A percentile compares a stretch with the other conserved stretches of the same genome.
These are phyloP conservation scores for Nymphalis polychloros DNA, from an alignment of 2,888 invertebrate species.

Conservation along the genomic window DNA sequence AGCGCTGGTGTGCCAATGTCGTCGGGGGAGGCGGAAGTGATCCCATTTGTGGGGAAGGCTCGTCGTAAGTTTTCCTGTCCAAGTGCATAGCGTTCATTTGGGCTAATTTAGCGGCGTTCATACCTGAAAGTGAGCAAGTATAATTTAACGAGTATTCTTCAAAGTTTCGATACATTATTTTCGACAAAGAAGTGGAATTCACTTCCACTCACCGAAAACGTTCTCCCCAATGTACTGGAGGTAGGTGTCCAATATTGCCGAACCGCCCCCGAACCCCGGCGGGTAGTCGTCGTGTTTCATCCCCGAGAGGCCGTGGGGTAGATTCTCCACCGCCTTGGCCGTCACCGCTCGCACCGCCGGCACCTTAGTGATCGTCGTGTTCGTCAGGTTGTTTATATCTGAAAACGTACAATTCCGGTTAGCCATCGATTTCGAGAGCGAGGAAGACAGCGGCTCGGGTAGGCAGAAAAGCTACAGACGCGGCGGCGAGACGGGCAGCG, in stretches of 20 bases:
- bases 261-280: constrained; percentile 86
- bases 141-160: no score
- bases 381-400: constrained; percentile 81
- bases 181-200: no score
- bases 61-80: constrained; percentile 79
- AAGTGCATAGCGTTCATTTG: constrained; percentile 85
- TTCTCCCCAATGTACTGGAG: constrained; percentile 94
- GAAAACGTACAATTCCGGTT: constrained; percentile 22
- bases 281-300: constrained; percentile 87
- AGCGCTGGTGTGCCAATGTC: constrained; percentile 81
- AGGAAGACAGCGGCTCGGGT: background rate
- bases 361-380: constrained; percentile 84
- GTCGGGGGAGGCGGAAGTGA: constrained; percentile 81
- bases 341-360: constrained; percentile 84
- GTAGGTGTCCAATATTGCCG: constrained; percentile 92
- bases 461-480: constrained; percentile 62
- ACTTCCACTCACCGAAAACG: constrained; percentile 81
- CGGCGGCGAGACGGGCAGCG: constrained; percentile 83
- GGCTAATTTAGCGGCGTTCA: constrained; percentile 89
- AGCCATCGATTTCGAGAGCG: background rate
- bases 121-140: constrained; percentile 69
- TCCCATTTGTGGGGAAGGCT: constrained; percentile 80
- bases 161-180: no score
- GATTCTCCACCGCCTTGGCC: constrained; percentile 84
- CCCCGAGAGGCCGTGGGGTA: constrained; percentile 82